These are phyloP conservation scores for Benitochromis conjunctus DNA, from an alignment of 2,113 vertebrate genomes.

Conservation along the genomic window DNA sequence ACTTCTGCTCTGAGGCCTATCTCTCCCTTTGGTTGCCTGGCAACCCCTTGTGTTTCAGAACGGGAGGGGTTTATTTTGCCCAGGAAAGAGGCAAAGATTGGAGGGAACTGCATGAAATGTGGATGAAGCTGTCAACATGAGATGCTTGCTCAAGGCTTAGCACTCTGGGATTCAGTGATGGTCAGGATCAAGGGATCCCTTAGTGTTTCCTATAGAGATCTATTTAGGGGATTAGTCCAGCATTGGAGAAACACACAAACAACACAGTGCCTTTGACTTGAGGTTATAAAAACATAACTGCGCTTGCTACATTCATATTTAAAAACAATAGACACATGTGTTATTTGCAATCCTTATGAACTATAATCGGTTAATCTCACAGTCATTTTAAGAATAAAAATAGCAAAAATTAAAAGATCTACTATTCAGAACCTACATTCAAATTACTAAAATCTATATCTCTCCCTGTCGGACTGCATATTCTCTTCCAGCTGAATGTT, in stretches of 20 bases:
- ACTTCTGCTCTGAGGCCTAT: conserved; percentile 36
- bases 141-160: not conserved
- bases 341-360: too few relatives aligned
- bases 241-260: not conserved
- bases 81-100: conserved; percentile 5
- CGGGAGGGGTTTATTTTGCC: conserved; percentile 33
- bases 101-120: conserved; percentile 35
- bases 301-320: not conserved
- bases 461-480: not conserved
- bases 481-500: not conserved
- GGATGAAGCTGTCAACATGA: conserved; percentile 53
- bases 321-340: not conserved
- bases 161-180: not conserved
- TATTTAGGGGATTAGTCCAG: not conserved
- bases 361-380: not conserved
- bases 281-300: not conserved
- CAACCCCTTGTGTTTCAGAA: conserved; percentile 32
- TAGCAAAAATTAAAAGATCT: accelerated
- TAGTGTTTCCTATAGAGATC: not conserved
- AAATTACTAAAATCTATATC: not conserved
- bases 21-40: conserved; percentile 44
- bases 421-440: not conserved
- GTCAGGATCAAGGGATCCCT: not conserved
- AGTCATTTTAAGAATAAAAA: not conserved
- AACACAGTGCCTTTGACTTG: not conserved